Base-by-base conservation (phyloP, 1,140 invertebrate genomes). In the Lepidurus apus region DNA sequence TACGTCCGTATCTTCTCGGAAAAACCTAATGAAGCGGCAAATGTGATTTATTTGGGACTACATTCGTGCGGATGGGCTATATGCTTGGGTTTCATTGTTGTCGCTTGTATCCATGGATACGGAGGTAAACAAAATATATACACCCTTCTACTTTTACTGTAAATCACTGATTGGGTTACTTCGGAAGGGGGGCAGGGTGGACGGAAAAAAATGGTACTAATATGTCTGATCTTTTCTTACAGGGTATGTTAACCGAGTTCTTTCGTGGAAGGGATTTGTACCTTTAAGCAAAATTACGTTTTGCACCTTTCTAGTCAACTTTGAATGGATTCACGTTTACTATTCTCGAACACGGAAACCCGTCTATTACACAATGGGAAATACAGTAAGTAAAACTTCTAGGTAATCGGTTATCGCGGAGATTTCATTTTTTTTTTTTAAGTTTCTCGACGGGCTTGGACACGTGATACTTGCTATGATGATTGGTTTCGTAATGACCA, bases 201-300 rank as follows among this genome's bases (percentile, higher is more conserved):
- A n/a, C n/a, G 26, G 26, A 3, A 3, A 34, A 34, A 34, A 34
- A 2, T 34, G 26, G 2, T 1, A 34, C 26, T 34, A 34, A 34
- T 34, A 1, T 34, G 26, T 34, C 26, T 34, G 26, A 3, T 34
- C 26, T 34, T 34, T 34, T 34, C 26, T n/a, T 1, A 34, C 26
- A 65, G 91, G 89, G 65, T 82, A 88, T 4, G 83, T 93, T 1
- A 88, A 89, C 76, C 82, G 82, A 3, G 85, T 93, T 74, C 83
- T 93, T 13, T 90, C 88, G 1, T 93, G 91, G 91, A 86, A 84
- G 21, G 86, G 87, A 0, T 91, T 91, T 86, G 85, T 90, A 34
- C 91, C 91, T 1, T 84, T 94, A 4, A 89, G 91, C 78, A 88
- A 91, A 81, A 84, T 94, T 24, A 88, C 90, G 0, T 95, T 93